Evolutionary conservation across 1,140 invertebrate species (phyloP), one percentile per base, ranked within the genome.

Genomic region (Orussus abietinus): DNA sequence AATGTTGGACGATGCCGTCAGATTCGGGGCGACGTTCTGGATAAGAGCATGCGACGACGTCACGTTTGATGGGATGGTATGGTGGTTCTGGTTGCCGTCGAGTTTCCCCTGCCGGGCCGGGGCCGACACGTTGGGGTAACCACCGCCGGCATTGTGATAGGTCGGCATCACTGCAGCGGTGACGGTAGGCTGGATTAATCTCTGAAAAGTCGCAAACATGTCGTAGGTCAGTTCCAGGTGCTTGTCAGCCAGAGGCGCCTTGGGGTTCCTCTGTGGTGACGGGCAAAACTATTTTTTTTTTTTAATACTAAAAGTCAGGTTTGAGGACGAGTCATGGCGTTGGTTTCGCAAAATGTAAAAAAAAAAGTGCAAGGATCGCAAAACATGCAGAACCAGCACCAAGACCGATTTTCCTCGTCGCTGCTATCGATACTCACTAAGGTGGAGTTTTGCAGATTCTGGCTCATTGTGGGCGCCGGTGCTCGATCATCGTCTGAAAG

Each of bases 71-170:
- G 69, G 62, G 40, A 69, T 63, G 38, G 67, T 69, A 43, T 71
- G 66, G 45, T 74, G 67, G 56, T 72, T 71, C 53, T 71, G 67
- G 54, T 71, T 74, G 45, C 65, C 59, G 49, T 72, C 68, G 51
- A 72, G 59, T 53, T 68, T 69, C 42, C 53, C 60, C 57, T 69
- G 66, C 29, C 58, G 59, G 42, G 62, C 57, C 60, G 66, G 55
- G 53, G 69, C 66, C 62, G 69, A 71, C 52, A 71, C 51, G 45
- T 71, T 72, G 51, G 66, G 69, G 58, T 72, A 74, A 55, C 64
- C 64, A 54, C 65, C 60, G 63, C 66, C 66, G 49, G 66, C 67
- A 69, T 72, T 70, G 59, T 69, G 67, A 50, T 72, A 72, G 49
- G 69, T 74, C 62, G 71, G 69, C 71, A 74, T 74, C 53, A 65